Conservation (phyloP, 2,888 invertebrate species). For the Phania funesta region DNA sequence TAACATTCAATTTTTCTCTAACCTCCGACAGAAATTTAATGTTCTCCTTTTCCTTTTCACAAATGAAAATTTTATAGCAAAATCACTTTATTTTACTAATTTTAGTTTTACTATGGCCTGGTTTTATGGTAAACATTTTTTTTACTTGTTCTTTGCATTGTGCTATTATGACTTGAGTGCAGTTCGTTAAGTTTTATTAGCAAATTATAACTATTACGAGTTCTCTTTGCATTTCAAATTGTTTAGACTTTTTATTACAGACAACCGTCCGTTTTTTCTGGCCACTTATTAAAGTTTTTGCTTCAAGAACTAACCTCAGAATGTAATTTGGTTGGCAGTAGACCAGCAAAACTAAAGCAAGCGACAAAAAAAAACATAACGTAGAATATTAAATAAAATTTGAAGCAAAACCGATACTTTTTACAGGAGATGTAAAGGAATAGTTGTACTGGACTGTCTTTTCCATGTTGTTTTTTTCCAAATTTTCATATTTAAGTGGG, state of each 20-base stretch:
- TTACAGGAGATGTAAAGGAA: too few relatives aligned
- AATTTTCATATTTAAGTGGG: too few relatives aligned
- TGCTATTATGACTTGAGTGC: slow-evolving; percentile 52
- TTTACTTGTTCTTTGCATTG: neutral
- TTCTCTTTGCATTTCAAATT: neutral
- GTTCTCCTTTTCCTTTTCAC: neutral
- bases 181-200: slow-evolving; percentile 63
- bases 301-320: slow-evolving; percentile 51
- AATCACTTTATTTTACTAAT: slow-evolving; percentile 27
- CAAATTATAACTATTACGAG: slow-evolving; percentile 29
- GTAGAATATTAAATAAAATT: slow-evolving; percentile 3
- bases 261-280: neutral
- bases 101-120: slow-evolving; percentile 19
- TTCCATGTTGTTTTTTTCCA: too few relatives aligned
- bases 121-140: neutral
- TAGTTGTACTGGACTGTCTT: too few relatives aligned
- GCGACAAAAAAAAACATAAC: slow-evolving; percentile 1
- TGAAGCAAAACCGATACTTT: slow-evolving; percentile 2
- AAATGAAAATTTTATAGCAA: neutral
- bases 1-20: too few relatives aligned
- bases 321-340: slow-evolving; percentile 38
- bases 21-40: neutral
- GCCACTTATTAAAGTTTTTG: slow-evolving; percentile 2
- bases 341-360: neutral
- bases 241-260: neutral